Conservation (phyloP, 2,888 invertebrate species). For the Philaethria dido region DNA sequence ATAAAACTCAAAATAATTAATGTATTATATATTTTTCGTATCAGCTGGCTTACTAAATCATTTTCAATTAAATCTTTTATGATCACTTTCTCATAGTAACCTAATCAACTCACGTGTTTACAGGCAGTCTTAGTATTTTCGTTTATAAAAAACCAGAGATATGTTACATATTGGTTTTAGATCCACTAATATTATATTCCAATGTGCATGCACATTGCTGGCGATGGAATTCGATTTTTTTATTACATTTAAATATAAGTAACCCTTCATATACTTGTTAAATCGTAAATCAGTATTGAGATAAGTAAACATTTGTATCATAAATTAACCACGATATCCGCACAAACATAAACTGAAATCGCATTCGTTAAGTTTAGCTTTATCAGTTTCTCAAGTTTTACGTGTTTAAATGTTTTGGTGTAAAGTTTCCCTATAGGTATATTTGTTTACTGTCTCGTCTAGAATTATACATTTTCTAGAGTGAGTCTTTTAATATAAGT, state of each 20-base stretch:
- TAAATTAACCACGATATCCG: slow-evolving; percentile 26
- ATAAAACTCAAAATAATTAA: too few relatives aligned
- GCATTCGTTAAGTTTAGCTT: slow-evolving; percentile 22
- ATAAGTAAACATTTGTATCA: slow-evolving; percentile 24
- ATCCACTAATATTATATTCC: background rate
- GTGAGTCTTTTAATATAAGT: too few relatives aligned
- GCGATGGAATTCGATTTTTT: background rate
- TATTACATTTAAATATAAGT: background rate
- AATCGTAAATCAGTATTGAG: slow-evolving; percentile 10
- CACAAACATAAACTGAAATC: slow-evolving; percentile 21
- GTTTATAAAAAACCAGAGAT: too few relatives aligned
- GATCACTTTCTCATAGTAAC: too few relatives aligned
- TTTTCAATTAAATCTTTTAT: too few relatives aligned
- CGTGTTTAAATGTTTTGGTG: background rate
- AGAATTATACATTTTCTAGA: too few relatives aligned
- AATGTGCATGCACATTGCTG: background rate
- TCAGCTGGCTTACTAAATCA: too few relatives aligned
- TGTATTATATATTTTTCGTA: too few relatives aligned
- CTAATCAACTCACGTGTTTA: too few relatives aligned
- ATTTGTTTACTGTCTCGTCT: too few relatives aligned
- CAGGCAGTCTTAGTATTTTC: too few relatives aligned
- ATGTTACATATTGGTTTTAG: background rate
- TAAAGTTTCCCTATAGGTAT: background rate
- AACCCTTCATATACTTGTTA: background rate
- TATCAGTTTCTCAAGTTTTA: slow-evolving; percentile 15